Evolutionary conservation across 2,113 vertebrate species (phyloP).

Genomic region (Butorides virescens): DNA sequence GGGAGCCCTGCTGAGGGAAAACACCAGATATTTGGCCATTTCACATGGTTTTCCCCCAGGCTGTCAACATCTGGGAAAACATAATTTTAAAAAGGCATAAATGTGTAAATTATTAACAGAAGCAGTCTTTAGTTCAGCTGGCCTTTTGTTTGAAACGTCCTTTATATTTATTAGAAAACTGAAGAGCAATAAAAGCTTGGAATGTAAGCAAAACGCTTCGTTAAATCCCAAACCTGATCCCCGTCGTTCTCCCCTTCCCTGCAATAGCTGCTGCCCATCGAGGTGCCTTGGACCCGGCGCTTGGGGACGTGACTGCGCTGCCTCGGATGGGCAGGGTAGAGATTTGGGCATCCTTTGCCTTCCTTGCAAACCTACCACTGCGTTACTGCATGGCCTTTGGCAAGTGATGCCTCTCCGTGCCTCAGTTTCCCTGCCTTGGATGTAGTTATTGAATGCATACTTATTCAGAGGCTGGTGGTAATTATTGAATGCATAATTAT

Average conservation of each 20-base stretch:
- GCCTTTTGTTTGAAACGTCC: neutral
- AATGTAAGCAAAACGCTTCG: neutral
- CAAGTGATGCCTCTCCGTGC: neutral
- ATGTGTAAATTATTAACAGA: neutral
- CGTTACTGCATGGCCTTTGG: accelerated
- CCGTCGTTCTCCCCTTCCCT: neutral
- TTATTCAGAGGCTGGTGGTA: accelerated
- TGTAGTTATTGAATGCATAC: accelerated
- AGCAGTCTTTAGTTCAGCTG: neutral
- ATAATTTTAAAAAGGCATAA: neutral
- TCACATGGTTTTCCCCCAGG: neutral
- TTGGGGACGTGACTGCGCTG: accelerated
- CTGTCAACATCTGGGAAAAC: neutral
- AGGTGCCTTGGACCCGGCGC: neutral
- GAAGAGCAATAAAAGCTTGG: neutral
- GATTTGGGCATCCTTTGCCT: neutral
- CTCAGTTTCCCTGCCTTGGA: neutral
- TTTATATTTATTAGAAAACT: neutral
- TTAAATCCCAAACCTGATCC: neutral
- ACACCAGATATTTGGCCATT: accelerated
- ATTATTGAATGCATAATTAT: neutral
- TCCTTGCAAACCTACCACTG: neutral
- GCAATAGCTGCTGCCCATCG: accelerated
- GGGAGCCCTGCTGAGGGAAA: neutral
- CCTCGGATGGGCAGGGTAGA: accelerated